A percentile compares a stretch with the other conserved stretches of the same genome.
These are phyloP conservation scores for Dasysyrphus albostriatus DNA, from an alignment of 2,888 invertebrate genomes.

Conservation along the genomic window DNA sequence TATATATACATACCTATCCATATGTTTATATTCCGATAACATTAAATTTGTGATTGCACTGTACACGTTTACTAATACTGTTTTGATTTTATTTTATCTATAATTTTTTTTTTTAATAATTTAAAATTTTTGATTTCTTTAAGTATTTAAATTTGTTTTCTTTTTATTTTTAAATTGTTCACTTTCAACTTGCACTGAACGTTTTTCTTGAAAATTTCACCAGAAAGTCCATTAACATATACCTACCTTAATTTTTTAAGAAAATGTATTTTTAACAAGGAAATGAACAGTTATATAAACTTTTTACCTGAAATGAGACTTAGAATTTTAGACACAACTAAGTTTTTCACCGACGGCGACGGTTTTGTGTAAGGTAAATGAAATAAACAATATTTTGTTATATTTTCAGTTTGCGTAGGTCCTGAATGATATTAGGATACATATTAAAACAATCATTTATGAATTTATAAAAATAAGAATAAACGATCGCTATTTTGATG, in stretches of 20 bases:
- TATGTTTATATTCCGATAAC: neutral
- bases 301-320: neutral
- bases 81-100: neutral
- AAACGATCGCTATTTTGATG: neutral
- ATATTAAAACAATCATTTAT: neutral
- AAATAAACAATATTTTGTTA: neutral
- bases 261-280: neutral
- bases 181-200: constrained; percentile 70
- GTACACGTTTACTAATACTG: neutral
- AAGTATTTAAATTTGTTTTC: neutral
- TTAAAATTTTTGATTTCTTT: neutral
- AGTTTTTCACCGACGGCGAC: neutral
- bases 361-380: neutral
- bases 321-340: neutral
- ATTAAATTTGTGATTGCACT: neutral
- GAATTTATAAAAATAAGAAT: neutral
- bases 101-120: neutral
- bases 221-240: constrained; percentile 17
- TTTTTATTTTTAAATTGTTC: constrained; percentile 27
- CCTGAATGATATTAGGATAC: neutral
- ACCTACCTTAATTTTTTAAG: too few relatives aligned
- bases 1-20: too few relatives aligned
- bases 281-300: too few relatives aligned
- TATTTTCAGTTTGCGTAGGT: neutral
- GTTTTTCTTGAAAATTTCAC: constrained; percentile 65